Percentiles rank a stretch among this genome's conserved stretches.
These are phyloP conservation scores for Drosophila pectinifera DNA, from an alignment of 1,140 invertebrate genomes.

Conservation along the genomic window DNA sequence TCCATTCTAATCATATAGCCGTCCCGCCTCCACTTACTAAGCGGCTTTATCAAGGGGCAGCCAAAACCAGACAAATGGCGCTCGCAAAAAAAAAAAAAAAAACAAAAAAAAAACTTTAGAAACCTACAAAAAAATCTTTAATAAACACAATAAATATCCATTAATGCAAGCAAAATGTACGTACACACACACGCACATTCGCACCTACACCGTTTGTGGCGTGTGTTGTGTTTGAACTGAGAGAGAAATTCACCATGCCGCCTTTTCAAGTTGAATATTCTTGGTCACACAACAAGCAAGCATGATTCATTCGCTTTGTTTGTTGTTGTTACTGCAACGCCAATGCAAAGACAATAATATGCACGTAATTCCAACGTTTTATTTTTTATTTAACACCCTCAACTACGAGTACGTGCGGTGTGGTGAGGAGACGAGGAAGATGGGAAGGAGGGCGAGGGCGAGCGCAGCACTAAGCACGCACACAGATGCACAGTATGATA, in stretches of 20 bases:
- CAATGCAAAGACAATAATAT: slow-evolving; percentile 40
- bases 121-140: slow-evolving; percentile 13
- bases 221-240: slow-evolving; percentile 43
- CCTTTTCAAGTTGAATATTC: slow-evolving; percentile 56
- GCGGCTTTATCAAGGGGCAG: slow-evolving; percentile 29
- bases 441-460: slow-evolving; percentile 8
- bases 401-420: slow-evolving; percentile 24
- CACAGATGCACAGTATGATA: slow-evolving; percentile 35
- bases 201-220: slow-evolving; percentile 12
- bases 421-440: slow-evolving; percentile 13
- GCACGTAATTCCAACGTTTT: slow-evolving; percentile 51
- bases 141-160: slow-evolving; percentile 35
- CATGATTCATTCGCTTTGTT: slow-evolving; percentile 78
- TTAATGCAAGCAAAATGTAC: slow-evolving; percentile 34
- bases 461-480: slow-evolving; percentile 12
- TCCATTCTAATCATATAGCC: slow-evolving; percentile 23
- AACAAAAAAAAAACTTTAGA: slow-evolving; percentile 1
- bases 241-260: slow-evolving; percentile 67
- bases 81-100: slow-evolving; percentile 23
- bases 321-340: slow-evolving; percentile 61
- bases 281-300: slow-evolving; percentile 24
- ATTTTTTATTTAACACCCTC: slow-evolving; percentile 69
- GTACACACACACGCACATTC: not conserved
- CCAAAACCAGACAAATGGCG: slow-evolving; percentile 39
- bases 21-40: slow-evolving; percentile 48